These are phyloP conservation scores for Coptodon bakossiorum DNA, from an alignment of 2,113 vertebrate genomes.

Conservation along the genomic window DNA sequence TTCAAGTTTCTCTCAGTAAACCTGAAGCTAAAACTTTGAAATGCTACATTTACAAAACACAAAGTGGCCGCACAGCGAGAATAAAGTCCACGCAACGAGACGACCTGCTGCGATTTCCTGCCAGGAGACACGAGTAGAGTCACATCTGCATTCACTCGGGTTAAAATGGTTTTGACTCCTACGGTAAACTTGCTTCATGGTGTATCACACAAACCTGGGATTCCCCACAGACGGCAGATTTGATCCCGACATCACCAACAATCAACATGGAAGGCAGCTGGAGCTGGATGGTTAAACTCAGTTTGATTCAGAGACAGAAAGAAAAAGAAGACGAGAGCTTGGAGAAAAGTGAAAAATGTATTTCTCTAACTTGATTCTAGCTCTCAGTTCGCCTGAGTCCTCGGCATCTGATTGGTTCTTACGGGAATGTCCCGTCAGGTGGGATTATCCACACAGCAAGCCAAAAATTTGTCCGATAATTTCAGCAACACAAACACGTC, in stretches of 20 bases:
- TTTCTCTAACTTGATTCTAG: neutral
- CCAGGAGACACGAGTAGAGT: neutral
- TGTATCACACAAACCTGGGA: neutral
- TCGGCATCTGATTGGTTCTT: rapidly evolving
- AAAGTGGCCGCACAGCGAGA: neutral
- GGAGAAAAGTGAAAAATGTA: neutral
- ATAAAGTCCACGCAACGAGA: rapidly evolving
- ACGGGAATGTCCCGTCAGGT: neutral
- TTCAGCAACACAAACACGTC: neutral
- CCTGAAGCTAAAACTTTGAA: neutral
- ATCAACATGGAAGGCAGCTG: rapidly evolving
- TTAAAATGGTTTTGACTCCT: neutral
- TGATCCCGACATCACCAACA: neutral
- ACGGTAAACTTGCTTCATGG: neutral
- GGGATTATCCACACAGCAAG: neutral
- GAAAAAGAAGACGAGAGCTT: rapidly evolving
- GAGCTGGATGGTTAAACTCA: rapidly evolving
- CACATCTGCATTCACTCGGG: rapidly evolving
- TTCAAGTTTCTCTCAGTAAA: rapidly evolving
- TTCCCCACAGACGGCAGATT: neutral
- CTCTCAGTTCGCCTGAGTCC: rapidly evolving
- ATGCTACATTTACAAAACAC: neutral
- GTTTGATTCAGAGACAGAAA: neutral
- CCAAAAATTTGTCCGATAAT: neutral
- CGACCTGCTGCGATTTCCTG: neutral